Evolutionary conservation across 2,113 vertebrate genomes (phyloP).

Genomic region (Chrysochloris asiatica): DNA sequence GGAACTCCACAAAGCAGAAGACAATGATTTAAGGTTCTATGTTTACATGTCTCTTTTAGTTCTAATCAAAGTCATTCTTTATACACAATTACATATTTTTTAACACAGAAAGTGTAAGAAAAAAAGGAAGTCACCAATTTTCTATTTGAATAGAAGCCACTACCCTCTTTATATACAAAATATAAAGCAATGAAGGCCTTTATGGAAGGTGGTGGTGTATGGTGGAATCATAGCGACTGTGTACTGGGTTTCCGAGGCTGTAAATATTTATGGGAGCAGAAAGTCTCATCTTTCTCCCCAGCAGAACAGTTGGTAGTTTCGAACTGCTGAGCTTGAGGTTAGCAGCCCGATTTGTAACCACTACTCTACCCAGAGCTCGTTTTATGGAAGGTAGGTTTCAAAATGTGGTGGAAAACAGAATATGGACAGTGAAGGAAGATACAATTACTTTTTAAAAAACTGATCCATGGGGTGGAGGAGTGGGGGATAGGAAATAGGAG

Average conservation of each 20-base stretch:
- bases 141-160: not conserved
- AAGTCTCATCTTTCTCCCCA: too few species aligned
- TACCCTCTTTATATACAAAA: not conserved
- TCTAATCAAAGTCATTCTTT: not conserved
- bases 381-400: too few species aligned
- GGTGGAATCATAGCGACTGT: too few species aligned
- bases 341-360: too few species aligned
- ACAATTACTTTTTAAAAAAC: too few species aligned
- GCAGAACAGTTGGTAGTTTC: too few species aligned
- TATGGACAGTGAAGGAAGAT: not conserved
- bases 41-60: fast-evolving
- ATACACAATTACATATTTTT: not conserved
- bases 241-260: too few species aligned
- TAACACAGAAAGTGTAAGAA: not conserved
- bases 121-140: not conserved
- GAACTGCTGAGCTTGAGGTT: too few species aligned
- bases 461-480: not conserved
- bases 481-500: too few species aligned
- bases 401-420: not conserved
- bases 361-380: too few species aligned
- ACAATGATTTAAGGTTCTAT: not conserved
- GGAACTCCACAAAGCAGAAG: not conserved
- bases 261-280: too few species aligned
- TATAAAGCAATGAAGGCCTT: not conserved
- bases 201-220: too few species aligned